These are phyloP conservation scores for Gymnothorax javanicus DNA, from an alignment of 2,797 vertebrate genomes.

Conservation along the genomic window DNA sequence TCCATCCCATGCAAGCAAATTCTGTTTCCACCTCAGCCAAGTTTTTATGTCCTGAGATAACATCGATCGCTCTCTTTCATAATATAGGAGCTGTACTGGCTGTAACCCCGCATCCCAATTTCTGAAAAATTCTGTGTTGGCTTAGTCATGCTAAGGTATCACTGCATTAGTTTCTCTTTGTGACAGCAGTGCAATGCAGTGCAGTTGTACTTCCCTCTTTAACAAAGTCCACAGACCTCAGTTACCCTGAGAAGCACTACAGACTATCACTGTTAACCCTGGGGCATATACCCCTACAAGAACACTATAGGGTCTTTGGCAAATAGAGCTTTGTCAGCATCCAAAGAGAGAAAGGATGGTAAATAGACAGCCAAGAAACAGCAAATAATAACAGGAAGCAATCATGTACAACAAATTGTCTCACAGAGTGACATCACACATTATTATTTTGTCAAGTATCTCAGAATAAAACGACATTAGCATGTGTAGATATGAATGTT, in stretches of 20 bases:
- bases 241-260: neutral
- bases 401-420: neutral
- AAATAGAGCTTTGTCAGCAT: neutral
- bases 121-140: neutral
- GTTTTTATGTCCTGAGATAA: neutral
- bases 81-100: neutral
- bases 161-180: neutral
- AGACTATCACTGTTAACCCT: neutral
- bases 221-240: neutral
- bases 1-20: neutral
- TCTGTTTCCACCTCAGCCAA: neutral
- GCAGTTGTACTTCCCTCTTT: neutral
- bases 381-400: neutral
- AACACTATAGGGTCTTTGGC: neutral
- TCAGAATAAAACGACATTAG: neutral
- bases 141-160: neutral
- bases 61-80: neutral
- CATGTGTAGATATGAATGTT: neutral
- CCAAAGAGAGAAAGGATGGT: neutral
- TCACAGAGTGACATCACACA: neutral
- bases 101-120: neutral
- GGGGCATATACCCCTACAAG: neutral
- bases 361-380: neutral
- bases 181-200: neutral
- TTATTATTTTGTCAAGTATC: neutral